phyloP scores from a whole-genome alignment of 2,113 vertebrate species.

The Pampusana beccarii region DNA sequence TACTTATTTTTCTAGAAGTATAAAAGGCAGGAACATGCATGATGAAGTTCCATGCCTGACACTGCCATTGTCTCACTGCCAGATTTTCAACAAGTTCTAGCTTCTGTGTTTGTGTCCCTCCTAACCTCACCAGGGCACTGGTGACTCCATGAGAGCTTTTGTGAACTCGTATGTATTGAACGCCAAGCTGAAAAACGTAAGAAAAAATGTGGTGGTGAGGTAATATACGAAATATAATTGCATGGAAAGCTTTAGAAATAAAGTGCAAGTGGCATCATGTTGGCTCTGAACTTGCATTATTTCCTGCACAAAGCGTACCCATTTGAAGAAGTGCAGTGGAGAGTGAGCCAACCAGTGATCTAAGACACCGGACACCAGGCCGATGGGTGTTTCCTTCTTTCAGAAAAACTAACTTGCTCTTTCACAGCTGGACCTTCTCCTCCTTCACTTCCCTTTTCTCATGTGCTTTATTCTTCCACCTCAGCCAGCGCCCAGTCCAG shows the following conservation, averaged over 20 bases:
- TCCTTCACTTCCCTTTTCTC: background rate
- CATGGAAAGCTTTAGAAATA: background rate
- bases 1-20: background rate
- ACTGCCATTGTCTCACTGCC: background rate
- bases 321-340: too few relatives aligned
- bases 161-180: background rate
- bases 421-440: background rate
- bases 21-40: background rate
- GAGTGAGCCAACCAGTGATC: background rate
- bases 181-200: background rate
- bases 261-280: background rate
- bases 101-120: background rate
- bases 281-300: background rate
- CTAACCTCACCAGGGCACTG: background rate
- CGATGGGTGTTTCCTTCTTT: background rate
- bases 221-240: background rate
- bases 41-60: background rate
- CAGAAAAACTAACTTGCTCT: background rate
- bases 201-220: background rate
- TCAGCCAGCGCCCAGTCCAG: background rate
- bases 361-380: background rate
- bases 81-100: background rate
- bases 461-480: background rate
- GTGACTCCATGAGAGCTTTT: background rate
- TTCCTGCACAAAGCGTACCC: fast-evolving